Base-by-base conservation (phyloP, 23 tunicate species). In the Ascidia mentula region DNA sequence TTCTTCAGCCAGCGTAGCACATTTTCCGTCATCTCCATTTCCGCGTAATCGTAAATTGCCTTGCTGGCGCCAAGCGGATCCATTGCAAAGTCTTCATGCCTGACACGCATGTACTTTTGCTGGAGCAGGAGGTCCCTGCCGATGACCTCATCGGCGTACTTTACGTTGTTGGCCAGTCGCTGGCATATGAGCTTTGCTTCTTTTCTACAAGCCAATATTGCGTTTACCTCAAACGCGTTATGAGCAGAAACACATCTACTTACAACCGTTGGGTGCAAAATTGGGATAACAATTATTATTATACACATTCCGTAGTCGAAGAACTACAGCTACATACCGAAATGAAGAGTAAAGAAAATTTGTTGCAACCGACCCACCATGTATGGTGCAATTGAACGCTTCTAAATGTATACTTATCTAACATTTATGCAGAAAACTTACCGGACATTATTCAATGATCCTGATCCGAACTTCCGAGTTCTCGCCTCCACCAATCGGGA, bases 21-120 rank as follows among this genome's bases (percentile, higher is more conserved):
- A 18, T 39, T 75, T 1, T 5, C 24, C 18, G 79, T 38, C 46
- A 75, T 37, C 24, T 75, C 37, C 46, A 75, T 37, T 70, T 46
- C 84, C 69, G 69, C 65, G 26, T 69, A 80, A 18, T 80, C 24
- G 26, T 80, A 80, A 36, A 80, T 33, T 1, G 34, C 65, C 28
- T 36, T 17, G 7, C 46, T 4, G 36, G 34, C 53, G 2, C 32
- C 45, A 33, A 80, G 4, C 17, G 84, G 79, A 2, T 45, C 36
- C 36, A 80, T 31, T 26, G 84, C 61, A 34, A 80, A 80, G 59
- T 80, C 84, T 69, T 80, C 84, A 34, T 80, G 76, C 13, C 72
- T 34, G 38, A 78, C 33, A 26, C 39, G 38, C 82, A 78, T 78
- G 72, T 46, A 46, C 40, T 36, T 46, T 6, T 59, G 38, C 17